Base-by-base conservation (phyloP, 2,888 invertebrate species). In the Aethes cnicana region DNA sequence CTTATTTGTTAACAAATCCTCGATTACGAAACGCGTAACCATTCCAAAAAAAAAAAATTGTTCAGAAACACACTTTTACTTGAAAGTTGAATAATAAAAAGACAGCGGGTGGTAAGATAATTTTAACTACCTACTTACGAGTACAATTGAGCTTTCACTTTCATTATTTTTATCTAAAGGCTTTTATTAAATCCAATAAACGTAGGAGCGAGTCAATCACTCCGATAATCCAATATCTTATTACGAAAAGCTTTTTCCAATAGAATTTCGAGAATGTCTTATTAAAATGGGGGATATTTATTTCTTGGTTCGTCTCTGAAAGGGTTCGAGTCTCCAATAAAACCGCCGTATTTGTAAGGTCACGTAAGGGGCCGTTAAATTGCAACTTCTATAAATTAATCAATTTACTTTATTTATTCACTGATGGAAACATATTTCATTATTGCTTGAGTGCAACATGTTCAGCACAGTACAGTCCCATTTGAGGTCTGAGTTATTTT, bases 221-320 rank as follows among this genome's bases (percentile, higher is more conserved):
- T 12, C 49, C 28, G 36, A 39, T 39, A 39, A 16, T 16, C 20
- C 30, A 33, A 30, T 39, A 39, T 46, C 39, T 33, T 46, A 39
- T 52, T 46, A 52, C 39, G 26, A 33, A 42, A 50, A 17, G 30
- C 28, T 7, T 47, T 23, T 58, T 61, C 54, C 56, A 63, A 66
- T 66, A 65, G 58, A 64, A 63, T 61, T 61, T 61, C 59, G 57
- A 41, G 42, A 25, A 48, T 50, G 49, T 52, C 42, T 37, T 54
- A 54, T 53, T 56, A 53, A 48, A 57, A 43, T 25, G 56, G 59
- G 55, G 59, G 53, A 60, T 60, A 62, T 65, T 62, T 63, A 61
- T 63, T 54, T 60, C 53, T 41, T 28, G 46, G 39, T 18, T 44
- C 53, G 50, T 54, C 18, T 41, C 47, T 52, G 12, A 49, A 50